A percentile compares a stretch with the other conserved stretches of the same genome.
phyloP scores from a whole-genome alignment of 1,140 invertebrate species.

The Neoseiulus cucumeris region DNA sequence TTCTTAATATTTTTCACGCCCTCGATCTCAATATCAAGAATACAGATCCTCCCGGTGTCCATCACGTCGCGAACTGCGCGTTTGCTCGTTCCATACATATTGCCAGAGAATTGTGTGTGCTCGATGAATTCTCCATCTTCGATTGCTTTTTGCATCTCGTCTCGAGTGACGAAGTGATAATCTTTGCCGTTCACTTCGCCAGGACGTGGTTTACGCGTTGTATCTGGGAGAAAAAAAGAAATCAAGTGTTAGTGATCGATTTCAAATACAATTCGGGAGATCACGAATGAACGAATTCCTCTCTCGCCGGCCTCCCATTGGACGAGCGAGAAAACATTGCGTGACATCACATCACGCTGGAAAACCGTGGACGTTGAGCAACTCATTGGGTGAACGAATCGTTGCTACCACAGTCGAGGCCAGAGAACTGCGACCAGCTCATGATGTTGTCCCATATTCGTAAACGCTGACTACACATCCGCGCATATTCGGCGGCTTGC shows the following conservation, averaged over 20 bases:
- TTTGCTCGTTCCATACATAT: conserved; percentile 91
- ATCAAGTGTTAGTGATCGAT: neutral
- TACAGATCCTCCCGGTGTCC: conserved; percentile 59
- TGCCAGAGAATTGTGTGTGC: conserved; percentile 70
- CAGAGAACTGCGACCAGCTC: no score
- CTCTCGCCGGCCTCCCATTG: no score
- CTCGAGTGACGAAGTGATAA: conserved; percentile 65
- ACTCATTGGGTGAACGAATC: no score
- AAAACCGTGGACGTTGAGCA: no score
- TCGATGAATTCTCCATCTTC: conserved; percentile 73
- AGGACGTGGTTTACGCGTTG: conserved; percentile 33
- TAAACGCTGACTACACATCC: no score
- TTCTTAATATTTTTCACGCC: conserved; percentile 80
- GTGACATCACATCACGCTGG: no score
- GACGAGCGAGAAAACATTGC: no score
- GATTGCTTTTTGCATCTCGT: conserved; percentile 52
- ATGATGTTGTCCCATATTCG: no score
- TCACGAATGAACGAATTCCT: no score
- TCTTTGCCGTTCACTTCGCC: conserved; percentile 40
- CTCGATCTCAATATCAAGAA: conserved; percentile 88
- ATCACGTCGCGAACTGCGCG: conserved; percentile 59
- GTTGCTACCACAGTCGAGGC: no score
- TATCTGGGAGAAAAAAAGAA: conserved; percentile 28
- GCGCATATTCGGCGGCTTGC: no score
- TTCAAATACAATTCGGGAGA: no score